Conservation (phyloP, 2,113 vertebrate species). For the Oryzias curvinotus region DNA sequence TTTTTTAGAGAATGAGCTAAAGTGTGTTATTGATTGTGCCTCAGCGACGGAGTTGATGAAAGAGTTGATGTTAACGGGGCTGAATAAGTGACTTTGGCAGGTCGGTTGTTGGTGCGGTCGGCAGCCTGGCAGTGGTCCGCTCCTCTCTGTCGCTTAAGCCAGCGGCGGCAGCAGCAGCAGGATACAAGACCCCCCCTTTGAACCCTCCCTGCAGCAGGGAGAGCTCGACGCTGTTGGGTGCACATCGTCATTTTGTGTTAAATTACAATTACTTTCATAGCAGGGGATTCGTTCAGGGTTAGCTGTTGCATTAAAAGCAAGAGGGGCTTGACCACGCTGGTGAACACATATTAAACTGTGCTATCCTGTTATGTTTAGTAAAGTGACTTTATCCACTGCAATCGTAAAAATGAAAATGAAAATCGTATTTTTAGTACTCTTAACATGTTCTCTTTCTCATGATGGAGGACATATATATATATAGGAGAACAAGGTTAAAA, state of each 20-base stretch:
- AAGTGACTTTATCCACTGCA: no score
- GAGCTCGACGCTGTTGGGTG: conserved; percentile 52
- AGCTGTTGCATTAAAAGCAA: conserved; percentile 39
- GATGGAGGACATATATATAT: no score
- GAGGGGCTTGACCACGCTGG: conserved; percentile 33
- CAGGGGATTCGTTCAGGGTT: conserved; percentile 53
- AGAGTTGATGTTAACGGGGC: conserved; percentile 54
- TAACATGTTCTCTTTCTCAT: no score
- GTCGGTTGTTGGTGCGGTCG: conserved; percentile 69
- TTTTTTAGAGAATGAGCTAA: conserved; percentile 28
- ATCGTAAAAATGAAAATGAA: no score
- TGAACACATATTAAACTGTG: conserved; percentile 26
- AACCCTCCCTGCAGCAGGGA: conserved; percentile 36
- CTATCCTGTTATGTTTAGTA: no score
- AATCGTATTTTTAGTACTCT: no score
- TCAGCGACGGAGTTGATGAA: conserved; percentile 35
- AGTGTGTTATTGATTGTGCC: conserved; percentile 34
- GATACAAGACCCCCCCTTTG: conserved; percentile 26
- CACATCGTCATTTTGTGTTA: conserved; percentile 49
- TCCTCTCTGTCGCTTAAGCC: conserved; percentile 56
- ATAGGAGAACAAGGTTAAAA: no score
- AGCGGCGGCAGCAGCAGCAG: conserved; percentile 40
- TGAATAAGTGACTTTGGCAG: conserved; percentile 69
- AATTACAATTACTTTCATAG: conserved; percentile 51
- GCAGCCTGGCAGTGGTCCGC: conserved; percentile 59